Evolutionary conservation across 2,888 invertebrate species (phyloP), one percentile per base, ranked within the genome.

Genomic region (Tridacna crocea): DNA sequence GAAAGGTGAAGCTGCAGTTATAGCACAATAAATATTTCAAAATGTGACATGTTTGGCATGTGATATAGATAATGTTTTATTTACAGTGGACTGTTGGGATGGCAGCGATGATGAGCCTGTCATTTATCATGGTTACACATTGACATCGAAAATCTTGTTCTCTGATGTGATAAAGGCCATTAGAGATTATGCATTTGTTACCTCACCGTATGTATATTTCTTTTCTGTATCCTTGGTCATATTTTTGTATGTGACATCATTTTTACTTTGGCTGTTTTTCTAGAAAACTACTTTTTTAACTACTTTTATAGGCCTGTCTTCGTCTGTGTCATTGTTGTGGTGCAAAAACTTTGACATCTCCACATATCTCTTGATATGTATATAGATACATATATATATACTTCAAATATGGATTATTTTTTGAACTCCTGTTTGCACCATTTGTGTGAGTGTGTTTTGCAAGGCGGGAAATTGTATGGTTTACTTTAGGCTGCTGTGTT

Each of bases 121-220:
- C 47, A 95, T 96, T 80, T 96, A 95, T 87, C 96, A 96, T 90
- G 94, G 94, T 19, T 90, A 99, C 94, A 95, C 95, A 0, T 93
- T 95, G 58, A 95, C 95, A n/a, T 94, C 95, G 26, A 95, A 95
- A 88, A 94, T 95, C 72, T 90, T 94, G 68, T 93, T 94, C 83
- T 89, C 89, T 75, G 93, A 95, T 63, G 95, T 95, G 22, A 92
- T 96, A 19, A 92, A 94, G 84, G 92, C 94, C 75, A 95, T 95
- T 84, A 94, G 94, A 85, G 94, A 95, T 86, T 93, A 95, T 89
- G 95, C 95, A 79, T 96, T 96, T 91, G 83, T 85, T 60, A 77
- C 88, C 27, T 93, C 93, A 58, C 88, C 91, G 93, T 93, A 89
- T 89, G 93, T 3, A 15, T 55, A 55, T 36, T 36, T 36, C 55